phyloP scores from a whole-genome alignment of 2,888 invertebrate genomes.

The Temnothorax ravouxi region DNA sequence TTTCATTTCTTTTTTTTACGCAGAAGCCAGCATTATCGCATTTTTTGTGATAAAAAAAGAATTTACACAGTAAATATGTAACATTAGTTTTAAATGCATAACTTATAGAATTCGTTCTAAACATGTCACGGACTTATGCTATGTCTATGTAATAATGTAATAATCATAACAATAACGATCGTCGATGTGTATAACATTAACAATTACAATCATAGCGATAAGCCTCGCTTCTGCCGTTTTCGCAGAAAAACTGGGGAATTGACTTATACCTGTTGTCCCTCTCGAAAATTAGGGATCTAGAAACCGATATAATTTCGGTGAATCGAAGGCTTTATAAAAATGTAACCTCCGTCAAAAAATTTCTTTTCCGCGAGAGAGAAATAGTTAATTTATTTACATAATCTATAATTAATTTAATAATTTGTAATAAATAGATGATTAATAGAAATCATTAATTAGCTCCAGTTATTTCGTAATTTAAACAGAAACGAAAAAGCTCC shows the following conservation, averaged over 20 bases:
- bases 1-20: slow-evolving; percentile 17
- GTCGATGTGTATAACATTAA: slow-evolving; percentile 6
- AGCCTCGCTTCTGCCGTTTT: slow-evolving; percentile 9
- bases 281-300: slow-evolving; percentile 15
- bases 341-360: background rate
- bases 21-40: slow-evolving; percentile 26
- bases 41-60: slow-evolving; percentile 23
- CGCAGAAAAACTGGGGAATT: slow-evolving; percentile 18
- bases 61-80: too few species aligned
- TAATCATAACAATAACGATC: slow-evolving; percentile 11
- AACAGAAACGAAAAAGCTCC: background rate
- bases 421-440: background rate
- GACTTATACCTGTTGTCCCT: background rate
- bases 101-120: slow-evolving; percentile 3
- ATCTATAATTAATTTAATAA: slow-evolving; percentile 2
- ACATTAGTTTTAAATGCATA: background rate
- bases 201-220: slow-evolving; percentile 22
- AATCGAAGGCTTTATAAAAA: slow-evolving; percentile 10
- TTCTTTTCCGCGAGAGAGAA: slow-evolving; percentile 11
- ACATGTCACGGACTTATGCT: background rate
- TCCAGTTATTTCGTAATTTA: slow-evolving; percentile 2
- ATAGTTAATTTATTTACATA: slow-evolving; percentile 12
- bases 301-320: slow-evolving; percentile 39
- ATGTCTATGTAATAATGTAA: too few species aligned
- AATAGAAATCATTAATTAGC: background rate